A percentile compares a stretch with the other conserved stretches of the same genome.
Conservation (phyloP, 1,140 invertebrate species). For the Drosophila pectinifera region DNA sequence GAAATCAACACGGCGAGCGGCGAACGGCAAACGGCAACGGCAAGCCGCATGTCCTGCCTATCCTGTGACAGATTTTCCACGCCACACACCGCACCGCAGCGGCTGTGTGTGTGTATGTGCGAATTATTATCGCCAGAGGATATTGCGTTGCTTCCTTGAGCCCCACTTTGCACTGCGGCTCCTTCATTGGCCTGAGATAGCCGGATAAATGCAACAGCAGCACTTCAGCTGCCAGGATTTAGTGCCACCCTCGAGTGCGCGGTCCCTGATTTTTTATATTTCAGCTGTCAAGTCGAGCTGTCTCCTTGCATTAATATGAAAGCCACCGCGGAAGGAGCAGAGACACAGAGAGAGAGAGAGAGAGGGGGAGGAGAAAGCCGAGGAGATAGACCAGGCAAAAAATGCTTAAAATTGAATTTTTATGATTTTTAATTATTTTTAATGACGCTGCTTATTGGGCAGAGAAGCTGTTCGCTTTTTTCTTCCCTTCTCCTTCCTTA, state of each 20-base stretch:
- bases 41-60: conserved; percentile 43
- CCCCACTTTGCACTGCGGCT: conserved; percentile 20
- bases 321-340: conserved; percentile 32
- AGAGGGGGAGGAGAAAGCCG: background rate
- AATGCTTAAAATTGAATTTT: conserved; percentile 83
- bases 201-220: conserved; percentile 62
- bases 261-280: conserved; percentile 45
- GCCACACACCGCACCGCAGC: background rate
- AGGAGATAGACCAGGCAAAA: conserved; percentile 47
- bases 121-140: conserved; percentile 77
- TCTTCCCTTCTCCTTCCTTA: background rate
- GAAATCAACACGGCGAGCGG: conserved; percentile 77
- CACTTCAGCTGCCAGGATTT: conserved; percentile 48
- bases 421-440: conserved; percentile 85
- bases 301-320: conserved; percentile 42
- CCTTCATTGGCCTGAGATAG: conserved; percentile 65
- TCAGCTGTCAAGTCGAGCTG: conserved; percentile 66
- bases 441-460: conserved; percentile 80
- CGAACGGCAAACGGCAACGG: conserved; percentile 4
- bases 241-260: conserved; percentile 19
- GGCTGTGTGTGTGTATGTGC: conserved; percentile 14
- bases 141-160: conserved; percentile 69
- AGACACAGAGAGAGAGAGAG: too few species aligned
- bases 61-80: conserved; percentile 67
- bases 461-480: conserved; percentile 32